phyloP scores from a whole-genome alignment of 1,140 invertebrate genomes.

The Elysia chlorotica region DNA sequence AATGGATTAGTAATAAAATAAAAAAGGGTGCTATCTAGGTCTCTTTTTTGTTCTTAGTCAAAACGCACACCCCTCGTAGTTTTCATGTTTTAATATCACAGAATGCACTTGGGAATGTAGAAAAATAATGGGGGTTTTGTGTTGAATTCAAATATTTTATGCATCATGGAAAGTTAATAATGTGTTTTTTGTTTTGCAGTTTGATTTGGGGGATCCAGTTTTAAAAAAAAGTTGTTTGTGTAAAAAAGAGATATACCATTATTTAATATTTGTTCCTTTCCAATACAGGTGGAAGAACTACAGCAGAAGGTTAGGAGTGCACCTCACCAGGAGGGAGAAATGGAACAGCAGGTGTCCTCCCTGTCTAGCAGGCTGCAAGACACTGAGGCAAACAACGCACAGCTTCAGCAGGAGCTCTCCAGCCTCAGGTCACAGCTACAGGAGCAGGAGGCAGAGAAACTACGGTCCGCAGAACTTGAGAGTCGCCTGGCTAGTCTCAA shows the following conservation, averaged over 20 bases:
- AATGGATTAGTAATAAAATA: not conserved
- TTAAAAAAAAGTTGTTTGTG: no score
- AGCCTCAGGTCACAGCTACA: conserved; percentile 17
- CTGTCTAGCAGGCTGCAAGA: conserved; percentile 57
- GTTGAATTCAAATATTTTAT: no score
- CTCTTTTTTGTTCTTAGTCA: not conserved
- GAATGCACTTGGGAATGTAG: no score
- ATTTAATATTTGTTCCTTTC: no score
- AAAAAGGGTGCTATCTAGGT: not conserved
- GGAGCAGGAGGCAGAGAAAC: not conserved
- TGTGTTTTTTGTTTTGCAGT: no score
- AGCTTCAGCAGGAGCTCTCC: conserved; percentile 24
- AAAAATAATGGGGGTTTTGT: no score
- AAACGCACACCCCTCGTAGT: no score
- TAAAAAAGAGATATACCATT: no score
- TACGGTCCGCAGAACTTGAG: conserved; percentile 62
- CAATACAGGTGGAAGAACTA: conserved; percentile 17
- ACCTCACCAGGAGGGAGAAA: no score
- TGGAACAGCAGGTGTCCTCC: conserved; percentile 22
- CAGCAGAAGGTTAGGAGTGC: conserved; percentile 25
- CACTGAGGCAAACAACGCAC: conserved; percentile 38
- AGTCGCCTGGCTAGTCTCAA: conserved; percentile 49
- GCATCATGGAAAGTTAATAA: no score
- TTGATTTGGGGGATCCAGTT: no score
- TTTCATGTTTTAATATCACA: no score